phyloP scores from a whole-genome alignment of 2,888 invertebrate species.

The Amorpha juglandis region DNA sequence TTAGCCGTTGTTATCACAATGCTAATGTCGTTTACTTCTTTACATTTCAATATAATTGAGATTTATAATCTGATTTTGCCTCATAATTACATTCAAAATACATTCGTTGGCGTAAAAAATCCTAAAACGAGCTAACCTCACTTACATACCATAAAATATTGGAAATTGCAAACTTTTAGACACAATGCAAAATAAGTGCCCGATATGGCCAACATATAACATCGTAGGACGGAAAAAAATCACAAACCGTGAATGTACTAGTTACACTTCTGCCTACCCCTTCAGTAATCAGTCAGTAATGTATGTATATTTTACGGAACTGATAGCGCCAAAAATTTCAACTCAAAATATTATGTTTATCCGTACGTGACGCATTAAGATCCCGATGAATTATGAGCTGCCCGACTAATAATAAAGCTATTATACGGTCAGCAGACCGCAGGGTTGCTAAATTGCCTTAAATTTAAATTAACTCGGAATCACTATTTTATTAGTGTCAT shows the following conservation, averaged over 20 bases:
- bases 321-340: conserved; percentile 38
- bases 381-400: conserved; percentile 63
- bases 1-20: conserved; percentile 14
- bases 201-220: too few species aligned
- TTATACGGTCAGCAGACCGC: conserved; percentile 78
- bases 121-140: too few species aligned
- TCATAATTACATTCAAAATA: too few species aligned
- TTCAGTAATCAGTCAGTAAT: too few species aligned
- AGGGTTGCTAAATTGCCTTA: conserved; percentile 79
- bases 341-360: conserved; percentile 32
- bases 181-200: too few species aligned
- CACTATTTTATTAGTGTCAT: conserved; percentile 83
- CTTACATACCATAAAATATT: too few species aligned
- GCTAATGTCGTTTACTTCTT: background rate
- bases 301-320: too few species aligned
- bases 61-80: background rate
- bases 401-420: conserved; percentile 70
- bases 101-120: too few species aligned
- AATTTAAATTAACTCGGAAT: conserved; percentile 84
- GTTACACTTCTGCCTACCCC: too few species aligned
- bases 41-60: background rate
- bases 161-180: too few species aligned
- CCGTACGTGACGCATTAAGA: conserved; percentile 33
- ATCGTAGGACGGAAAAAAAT: too few species aligned
- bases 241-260: too few species aligned